Base-by-base conservation (phyloP, 2,888 invertebrate species). In the Drosophila melanocephala region DNA sequence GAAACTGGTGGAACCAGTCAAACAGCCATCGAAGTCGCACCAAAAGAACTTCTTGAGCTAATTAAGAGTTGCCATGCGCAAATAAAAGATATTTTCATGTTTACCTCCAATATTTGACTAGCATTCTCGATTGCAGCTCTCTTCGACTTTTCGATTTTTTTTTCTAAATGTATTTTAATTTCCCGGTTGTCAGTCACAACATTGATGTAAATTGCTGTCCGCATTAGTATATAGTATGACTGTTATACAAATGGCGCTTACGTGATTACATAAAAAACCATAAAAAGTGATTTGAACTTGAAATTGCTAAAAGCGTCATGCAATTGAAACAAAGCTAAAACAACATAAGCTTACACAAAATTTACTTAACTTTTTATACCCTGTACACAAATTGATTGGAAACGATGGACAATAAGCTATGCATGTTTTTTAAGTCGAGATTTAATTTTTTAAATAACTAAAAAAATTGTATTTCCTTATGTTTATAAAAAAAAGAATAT, bases 1-100 rank as follows among this genome's bases (percentile, higher is more conserved):
- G 74, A 89, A 87, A 87, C 86, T 87, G 88, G 86, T 87, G 85
- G 62, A 87, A 87, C 86, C 88, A 87, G 86, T 86, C 73, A 56
- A 70, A 69, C 89, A 47, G 77, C 88, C 75, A 82, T 39, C 74
- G 58, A 53, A 33, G 55, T 55, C 67, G 55, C 53, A 75, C 72
- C 74, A 77, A 77, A 83, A 83, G 83, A 83, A 83, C 79, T 84
- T 83, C 84, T 84, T 83, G 51, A 76, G 71, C 65, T 69, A 73
- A 81, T 71, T 76, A 76, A 76, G 63, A 65, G 65, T 63, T 75
- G 77, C 50, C 62, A 64, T 52, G 59, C 70, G 79, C 75, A 70
- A 62, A 59, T 61, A 61, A 55, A 59, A 71, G 33, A 75, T 61
- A 70, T 62, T 70, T 44, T 33, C 53, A 60, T 59, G 57, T 63